phyloP scores from a whole-genome alignment of 2,888 invertebrate species.

The Nesidiocoris tenuis region DNA sequence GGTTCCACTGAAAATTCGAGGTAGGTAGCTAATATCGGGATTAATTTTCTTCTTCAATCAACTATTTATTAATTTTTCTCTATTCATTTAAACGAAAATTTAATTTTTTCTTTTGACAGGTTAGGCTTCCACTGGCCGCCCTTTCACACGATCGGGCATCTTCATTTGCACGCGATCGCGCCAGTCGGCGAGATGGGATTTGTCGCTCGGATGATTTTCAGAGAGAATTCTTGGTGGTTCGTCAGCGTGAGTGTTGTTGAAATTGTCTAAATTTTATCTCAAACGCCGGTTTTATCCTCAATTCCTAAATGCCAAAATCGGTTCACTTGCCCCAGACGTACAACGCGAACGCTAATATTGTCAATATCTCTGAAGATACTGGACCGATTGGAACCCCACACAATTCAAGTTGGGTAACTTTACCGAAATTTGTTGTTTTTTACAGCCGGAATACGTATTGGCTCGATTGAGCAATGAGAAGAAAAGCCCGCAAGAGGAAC shows the following conservation, averaged over 20 bases:
- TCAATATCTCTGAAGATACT: no score
- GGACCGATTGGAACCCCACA: no score
- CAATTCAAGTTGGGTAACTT: no score
- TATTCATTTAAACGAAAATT: neutral
- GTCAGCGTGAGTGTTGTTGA: constrained; percentile 65
- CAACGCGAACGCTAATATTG: no score
- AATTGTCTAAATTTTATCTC: no score
- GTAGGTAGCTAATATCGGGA: neutral
- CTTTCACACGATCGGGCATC: constrained; percentile 75
- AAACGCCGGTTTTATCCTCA: no score
- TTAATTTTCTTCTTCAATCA: neutral
- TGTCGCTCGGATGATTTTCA: constrained; percentile 66
- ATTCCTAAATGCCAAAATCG: no score
- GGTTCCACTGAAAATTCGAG: constrained; percentile 26
- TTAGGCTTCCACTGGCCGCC: constrained; percentile 92
- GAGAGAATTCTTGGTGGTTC: constrained; percentile 77
- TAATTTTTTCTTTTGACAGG: constrained; percentile 52
- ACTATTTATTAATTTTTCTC: neutral
- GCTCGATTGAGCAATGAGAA: constrained; percentile 13
- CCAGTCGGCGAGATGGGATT: constrained; percentile 74
- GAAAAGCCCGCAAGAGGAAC: neutral
- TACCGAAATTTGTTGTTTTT: no score
- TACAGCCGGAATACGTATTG: constrained; percentile 42
- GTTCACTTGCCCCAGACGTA: no score
- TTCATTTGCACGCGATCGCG: constrained; percentile 83